A percentile compares a stretch with the other conserved stretches of the same genome.
These are phyloP conservation scores for Lobophora halterata DNA, from an alignment of 2,888 invertebrate species.

Conservation along the genomic window DNA sequence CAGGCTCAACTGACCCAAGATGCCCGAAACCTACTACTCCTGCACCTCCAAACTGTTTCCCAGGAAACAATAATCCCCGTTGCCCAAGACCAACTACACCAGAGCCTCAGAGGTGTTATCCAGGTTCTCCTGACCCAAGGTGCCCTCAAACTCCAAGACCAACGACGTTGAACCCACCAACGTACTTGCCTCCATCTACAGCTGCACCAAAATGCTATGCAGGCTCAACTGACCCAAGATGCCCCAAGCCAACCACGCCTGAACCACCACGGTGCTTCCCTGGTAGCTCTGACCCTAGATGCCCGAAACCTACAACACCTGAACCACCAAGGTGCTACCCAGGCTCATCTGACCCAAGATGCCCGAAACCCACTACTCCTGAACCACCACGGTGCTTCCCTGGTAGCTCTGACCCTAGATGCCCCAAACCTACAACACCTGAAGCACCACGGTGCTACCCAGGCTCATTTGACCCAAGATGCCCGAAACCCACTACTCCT, in stretches of 20 bases:
- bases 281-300: slow-evolving; percentile 29
- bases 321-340: slow-evolving; percentile 32
- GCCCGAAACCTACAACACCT: slow-evolving; percentile 39
- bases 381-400: slow-evolving; percentile 35
- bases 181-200: slow-evolving; percentile 36
- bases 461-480: slow-evolving; percentile 51
- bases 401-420: slow-evolving; percentile 36
- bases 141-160: slow-evolving; percentile 40
- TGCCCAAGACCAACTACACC: slow-evolving; percentile 40
- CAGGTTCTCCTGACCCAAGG: slow-evolving; percentile 33
- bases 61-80: slow-evolving; percentile 28
- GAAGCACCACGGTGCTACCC: slow-evolving; percentile 44
- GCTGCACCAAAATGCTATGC: slow-evolving; percentile 29
- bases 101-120: slow-evolving; percentile 32
- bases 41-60: slow-evolving; percentile 23
- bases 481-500: slow-evolving; percentile 37
- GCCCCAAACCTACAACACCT: slow-evolving; percentile 34
- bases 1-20: slow-evolving; percentile 39
- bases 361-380: slow-evolving; percentile 43
- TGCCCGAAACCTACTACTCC: slow-evolving; percentile 40
- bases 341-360: slow-evolving; percentile 29
- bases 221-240: slow-evolving; percentile 30
- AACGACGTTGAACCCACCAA: slow-evolving; percentile 37
- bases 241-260: slow-evolving; percentile 38
- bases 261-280: slow-evolving; percentile 32